Evolutionary conservation across 35 echinoderm and acorn worm species (phyloP).

Genomic region (Patiria miniata): DNA sequence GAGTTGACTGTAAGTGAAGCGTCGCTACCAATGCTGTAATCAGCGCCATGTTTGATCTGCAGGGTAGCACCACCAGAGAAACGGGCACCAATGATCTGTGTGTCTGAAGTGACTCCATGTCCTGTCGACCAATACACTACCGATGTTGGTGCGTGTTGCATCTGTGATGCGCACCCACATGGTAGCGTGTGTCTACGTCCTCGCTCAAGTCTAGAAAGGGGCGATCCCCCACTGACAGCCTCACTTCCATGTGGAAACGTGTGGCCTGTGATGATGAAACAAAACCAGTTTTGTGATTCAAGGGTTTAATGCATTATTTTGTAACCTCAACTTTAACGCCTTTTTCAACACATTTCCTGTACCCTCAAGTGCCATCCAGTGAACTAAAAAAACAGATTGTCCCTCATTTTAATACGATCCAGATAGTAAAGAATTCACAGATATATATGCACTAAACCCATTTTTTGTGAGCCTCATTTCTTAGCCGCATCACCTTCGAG

Average conservation of each 20-base stretch:
- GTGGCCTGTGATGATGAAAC: neutral
- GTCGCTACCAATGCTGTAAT: neutral
- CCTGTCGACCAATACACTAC: neutral
- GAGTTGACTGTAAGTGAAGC: neutral
- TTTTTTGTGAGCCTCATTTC: too few relatives aligned
- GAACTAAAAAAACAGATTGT: too few relatives aligned
- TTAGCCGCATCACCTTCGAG: too few relatives aligned
- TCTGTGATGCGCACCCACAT: neutral
- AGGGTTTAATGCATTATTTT: neutral
- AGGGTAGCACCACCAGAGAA: neutral
- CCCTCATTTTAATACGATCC: too few relatives aligned
- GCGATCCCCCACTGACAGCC: neutral
- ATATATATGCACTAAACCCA: too few relatives aligned
- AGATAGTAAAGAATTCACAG: neutral
- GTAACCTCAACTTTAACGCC: neutral
- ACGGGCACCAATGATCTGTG: neutral
- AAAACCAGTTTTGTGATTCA: neutral
- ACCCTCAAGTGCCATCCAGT: too few relatives aligned
- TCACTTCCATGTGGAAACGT: neutral
- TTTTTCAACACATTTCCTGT: too few relatives aligned
- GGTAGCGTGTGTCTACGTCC: neutral
- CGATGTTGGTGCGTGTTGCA: neutral
- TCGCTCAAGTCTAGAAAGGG: neutral
- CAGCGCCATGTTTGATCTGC: neutral
- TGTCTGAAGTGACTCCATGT: neutral